A percentile compares a stretch with the other conserved stretches of the same genome.
Conservation (phyloP, 2,797 vertebrate genomes). For the Sebastes hubbsi region DNA sequence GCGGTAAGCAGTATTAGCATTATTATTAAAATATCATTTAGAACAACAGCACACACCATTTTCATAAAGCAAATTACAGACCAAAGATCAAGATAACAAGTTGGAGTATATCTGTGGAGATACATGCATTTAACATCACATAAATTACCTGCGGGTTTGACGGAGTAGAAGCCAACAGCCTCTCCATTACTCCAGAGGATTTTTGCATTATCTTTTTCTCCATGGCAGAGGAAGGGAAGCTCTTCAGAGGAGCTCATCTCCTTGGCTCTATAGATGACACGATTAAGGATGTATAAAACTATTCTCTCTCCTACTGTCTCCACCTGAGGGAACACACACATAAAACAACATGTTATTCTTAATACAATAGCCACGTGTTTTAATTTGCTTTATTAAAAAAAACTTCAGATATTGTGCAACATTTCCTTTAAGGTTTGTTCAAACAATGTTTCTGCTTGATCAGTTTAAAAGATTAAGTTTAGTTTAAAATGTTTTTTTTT, state of each 20-base stretch:
- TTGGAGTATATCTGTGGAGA: not conserved
- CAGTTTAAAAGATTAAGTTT: not conserved
- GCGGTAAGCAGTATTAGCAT: not conserved
- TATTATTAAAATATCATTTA: not conserved
- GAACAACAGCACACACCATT: not conserved
- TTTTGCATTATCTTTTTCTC: constrained; percentile 86
- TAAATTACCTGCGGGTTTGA: constrained; percentile 87
- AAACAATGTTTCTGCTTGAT: not conserved
- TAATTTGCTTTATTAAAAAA: not conserved
- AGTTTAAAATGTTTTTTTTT: too few species aligned
- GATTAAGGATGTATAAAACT: constrained; percentile 91
- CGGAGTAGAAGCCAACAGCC: constrained; percentile 93
- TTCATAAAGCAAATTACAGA: not conserved
- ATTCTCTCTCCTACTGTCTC: constrained; percentile 87
- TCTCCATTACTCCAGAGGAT: constrained; percentile 91
- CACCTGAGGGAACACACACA: constrained; percentile 77
- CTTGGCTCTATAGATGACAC: constrained; percentile 89
- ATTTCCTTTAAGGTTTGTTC: not conserved
- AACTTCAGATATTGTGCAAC: not conserved
- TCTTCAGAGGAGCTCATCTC: constrained; percentile 85
- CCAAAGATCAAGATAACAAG: not conserved
- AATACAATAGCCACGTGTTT: not conserved
- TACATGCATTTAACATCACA: not conserved
- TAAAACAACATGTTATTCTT: not conserved
- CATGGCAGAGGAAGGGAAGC: constrained; percentile 88